These are phyloP conservation scores for Panulirus ornatus DNA, from an alignment of 1,140 invertebrate species.

Conservation along the genomic window DNA sequence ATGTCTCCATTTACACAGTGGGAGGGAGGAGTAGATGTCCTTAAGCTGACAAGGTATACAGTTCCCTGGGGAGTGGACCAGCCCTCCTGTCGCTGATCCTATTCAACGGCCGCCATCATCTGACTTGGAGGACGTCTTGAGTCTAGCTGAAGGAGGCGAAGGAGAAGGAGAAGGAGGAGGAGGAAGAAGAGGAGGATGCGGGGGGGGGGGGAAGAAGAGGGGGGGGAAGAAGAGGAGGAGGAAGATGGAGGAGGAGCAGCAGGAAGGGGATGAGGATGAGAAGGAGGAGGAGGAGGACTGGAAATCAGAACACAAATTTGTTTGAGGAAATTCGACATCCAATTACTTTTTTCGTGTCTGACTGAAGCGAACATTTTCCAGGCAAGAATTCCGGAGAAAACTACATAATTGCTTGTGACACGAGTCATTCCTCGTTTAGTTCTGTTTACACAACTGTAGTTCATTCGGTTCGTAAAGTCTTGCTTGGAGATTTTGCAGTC, in stretches of 20 bases:
- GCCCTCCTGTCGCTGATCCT: too few relatives aligned
- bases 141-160: too few relatives aligned
- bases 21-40: too few relatives aligned
- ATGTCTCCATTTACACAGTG: too few relatives aligned
- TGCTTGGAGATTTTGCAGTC: too few relatives aligned
- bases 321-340: constrained; percentile 12
- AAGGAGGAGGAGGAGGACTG: too few relatives aligned
- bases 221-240: not conserved
- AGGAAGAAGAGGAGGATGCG: not conserved
- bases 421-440: not conserved
- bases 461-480: too few relatives aligned
- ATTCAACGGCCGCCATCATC: too few relatives aligned
- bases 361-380: not conserved
- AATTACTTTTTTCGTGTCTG: not conserved
- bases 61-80: too few relatives aligned
- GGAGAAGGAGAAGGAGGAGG: not conserved
- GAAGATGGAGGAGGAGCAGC: not conserved
- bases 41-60: too few relatives aligned
- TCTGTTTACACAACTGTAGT: too few relatives aligned
- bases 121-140: too few relatives aligned
- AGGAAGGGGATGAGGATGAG: not conserved
- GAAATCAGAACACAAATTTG: not conserved
- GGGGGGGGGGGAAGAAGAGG: not conserved
- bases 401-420: not conserved
- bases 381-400: not conserved